Percentiles rank a stretch among this genome's conserved stretches.
These are phyloP conservation scores for Lathamus discolor DNA, from an alignment of 2,113 vertebrate species.

Conservation along the genomic window DNA sequence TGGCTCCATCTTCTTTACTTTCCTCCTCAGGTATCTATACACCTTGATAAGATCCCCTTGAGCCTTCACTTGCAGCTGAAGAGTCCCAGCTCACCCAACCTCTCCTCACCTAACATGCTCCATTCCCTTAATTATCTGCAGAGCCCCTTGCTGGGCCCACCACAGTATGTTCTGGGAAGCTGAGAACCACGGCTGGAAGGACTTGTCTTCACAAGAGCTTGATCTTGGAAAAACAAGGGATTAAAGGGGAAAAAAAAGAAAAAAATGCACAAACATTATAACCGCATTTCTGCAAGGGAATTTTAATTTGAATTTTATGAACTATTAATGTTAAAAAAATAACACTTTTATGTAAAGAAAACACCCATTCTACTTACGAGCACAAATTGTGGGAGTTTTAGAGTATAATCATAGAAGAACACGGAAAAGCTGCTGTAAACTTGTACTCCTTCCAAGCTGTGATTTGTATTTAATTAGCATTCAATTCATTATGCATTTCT, in stretches of 20 bases:
- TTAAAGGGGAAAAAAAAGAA: accelerated
- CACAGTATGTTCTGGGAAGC: neutral
- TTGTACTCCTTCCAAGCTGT: constrained; percentile 27
- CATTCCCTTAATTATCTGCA: neutral
- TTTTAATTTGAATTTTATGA: neutral
- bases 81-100: neutral
- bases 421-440: neutral
- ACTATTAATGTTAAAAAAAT: neutral
- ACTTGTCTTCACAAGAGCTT: neutral
- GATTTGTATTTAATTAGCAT: constrained; percentile 67
- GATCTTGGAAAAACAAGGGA: neutral
- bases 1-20: neutral
- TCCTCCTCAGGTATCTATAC: neutral
- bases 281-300: neutral
- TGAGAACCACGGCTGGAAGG: neutral
- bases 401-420: neutral
- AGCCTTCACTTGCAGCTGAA: neutral
- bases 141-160: neutral
- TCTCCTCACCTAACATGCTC: neutral
- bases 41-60: neutral
- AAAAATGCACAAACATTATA: neutral
- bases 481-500: constrained; percentile 34
- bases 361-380: neutral
- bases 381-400: neutral
- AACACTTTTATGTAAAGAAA: neutral